Evolutionary conservation across 2,797 vertebrate species (phyloP).

Genomic region (Nyctibius grandis): DNA sequence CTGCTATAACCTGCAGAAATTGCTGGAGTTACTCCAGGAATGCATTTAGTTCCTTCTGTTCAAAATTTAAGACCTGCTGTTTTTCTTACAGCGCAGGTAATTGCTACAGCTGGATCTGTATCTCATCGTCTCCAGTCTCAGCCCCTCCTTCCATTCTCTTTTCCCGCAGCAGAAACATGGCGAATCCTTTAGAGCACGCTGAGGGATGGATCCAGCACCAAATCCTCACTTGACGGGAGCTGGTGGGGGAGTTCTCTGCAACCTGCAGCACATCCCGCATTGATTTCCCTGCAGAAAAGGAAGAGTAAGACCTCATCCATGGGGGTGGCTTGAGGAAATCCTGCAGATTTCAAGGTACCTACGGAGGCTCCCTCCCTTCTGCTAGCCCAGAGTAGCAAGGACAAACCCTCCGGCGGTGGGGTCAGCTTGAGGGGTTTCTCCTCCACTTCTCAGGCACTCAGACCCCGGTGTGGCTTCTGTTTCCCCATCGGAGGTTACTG

Average conservation of each 20-base stretch:
- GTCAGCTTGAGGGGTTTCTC: not conserved
- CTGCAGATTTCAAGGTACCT: not conserved
- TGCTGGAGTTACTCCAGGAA: constrained; percentile 24
- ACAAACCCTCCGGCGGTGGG: not conserved
- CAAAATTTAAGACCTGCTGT: constrained; percentile 37
- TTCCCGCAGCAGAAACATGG: not conserved
- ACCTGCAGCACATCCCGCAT: not conserved
- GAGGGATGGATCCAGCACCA: not conserved
- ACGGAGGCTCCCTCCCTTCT: not conserved
- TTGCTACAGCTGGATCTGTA: constrained; percentile 27
- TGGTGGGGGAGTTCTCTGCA: not conserved
- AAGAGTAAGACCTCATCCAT: not conserved
- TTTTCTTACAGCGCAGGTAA: constrained; percentile 24
- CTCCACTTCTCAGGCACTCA: not conserved
- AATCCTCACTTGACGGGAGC: accelerated
- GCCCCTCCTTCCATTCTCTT: not conserved
- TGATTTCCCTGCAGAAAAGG: not conserved
- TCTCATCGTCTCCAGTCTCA: not conserved
- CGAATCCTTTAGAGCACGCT: not conserved
- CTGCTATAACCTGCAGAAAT: not conserved
- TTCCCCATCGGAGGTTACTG: not conserved
- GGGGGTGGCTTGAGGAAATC: not conserved
- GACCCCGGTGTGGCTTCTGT: accelerated
- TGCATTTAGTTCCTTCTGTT: constrained; percentile 45
- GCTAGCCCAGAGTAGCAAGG: not conserved